A percentile compares a stretch with the other conserved stretches of the same genome.
Conservation (phyloP, 2,113 vertebrate species). For the Myotis davidii region DNA sequence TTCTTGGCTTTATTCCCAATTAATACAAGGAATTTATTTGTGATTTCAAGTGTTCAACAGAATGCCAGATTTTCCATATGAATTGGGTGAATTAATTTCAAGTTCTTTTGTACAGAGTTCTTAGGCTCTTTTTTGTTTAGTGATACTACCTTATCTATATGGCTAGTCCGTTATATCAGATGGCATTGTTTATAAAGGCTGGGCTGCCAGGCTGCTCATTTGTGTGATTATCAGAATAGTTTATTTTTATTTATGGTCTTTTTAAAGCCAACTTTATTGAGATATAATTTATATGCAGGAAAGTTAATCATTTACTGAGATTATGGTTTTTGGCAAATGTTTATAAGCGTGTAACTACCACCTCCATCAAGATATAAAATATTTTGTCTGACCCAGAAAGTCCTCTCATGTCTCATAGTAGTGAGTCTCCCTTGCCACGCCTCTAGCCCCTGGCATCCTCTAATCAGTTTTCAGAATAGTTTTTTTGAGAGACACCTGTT, state of each 20-base stretch:
- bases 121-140: slow-evolving; percentile 2
- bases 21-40: slow-evolving; percentile 39
- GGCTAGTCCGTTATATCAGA: not conserved
- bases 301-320: not conserved
- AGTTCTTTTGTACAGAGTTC: slow-evolving; percentile 26
- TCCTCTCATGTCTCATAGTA: not conserved
- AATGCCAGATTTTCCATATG: slow-evolving; percentile 34
- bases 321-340: not conserved
- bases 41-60: slow-evolving; percentile 12
- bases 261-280: not conserved
- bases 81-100: slow-evolving; percentile 59
- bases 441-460: not conserved
- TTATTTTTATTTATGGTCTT: not conserved
- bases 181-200: not conserved
- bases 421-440: not conserved
- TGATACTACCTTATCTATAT: slow-evolving; percentile 20
- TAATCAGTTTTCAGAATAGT: not conserved
- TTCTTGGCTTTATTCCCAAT: slow-evolving; percentile 35
- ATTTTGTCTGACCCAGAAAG: not conserved
- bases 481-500: not conserved
- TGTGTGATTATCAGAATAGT: not conserved
- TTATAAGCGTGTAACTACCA: not conserved
- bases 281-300: not conserved
- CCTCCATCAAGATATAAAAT: not conserved
- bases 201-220: not conserved